A percentile compares a stretch with the other conserved stretches of the same genome.
Conservation (phyloP, 2,113 vertebrate species). For the Miniopterus natalensis region DNA sequence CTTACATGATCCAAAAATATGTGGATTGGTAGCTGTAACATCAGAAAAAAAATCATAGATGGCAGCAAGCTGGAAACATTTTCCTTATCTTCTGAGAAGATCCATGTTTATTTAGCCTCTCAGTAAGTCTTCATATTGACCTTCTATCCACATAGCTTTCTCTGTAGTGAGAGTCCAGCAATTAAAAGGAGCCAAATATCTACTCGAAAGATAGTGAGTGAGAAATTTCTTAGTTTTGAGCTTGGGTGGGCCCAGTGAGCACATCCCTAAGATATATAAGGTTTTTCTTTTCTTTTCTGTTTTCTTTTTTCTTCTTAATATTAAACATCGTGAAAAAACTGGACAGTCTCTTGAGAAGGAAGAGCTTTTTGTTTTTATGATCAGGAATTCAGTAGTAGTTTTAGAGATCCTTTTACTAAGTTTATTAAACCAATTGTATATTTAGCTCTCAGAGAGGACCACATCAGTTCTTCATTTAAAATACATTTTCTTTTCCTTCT, state of each 20-base stretch:
- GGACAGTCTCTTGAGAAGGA: neutral
- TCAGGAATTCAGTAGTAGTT: neutral
- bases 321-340: neutral
- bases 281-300: neutral
- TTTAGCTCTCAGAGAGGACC: neutral
- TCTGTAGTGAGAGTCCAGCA: neutral
- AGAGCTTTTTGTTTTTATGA: neutral
- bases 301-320: neutral
- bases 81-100: constrained; percentile 23
- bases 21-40: neutral
- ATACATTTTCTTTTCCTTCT: neutral
- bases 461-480: neutral
- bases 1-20: neutral
- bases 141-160: neutral
- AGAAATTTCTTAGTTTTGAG: constrained; percentile 34
- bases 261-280: neutral
- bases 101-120: neutral
- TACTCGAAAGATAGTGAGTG: neutral
- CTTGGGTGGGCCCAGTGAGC: neutral
- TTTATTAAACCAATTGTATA: constrained; percentile 38
- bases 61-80: neutral
- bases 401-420: neutral
- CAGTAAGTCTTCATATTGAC: constrained; percentile 16
- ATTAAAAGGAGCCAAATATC: neutral
- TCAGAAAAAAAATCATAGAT: constrained; percentile 26